phyloP scores from a whole-genome alignment of 2,113 vertebrate species.

The Zosterops pallidus region DNA sequence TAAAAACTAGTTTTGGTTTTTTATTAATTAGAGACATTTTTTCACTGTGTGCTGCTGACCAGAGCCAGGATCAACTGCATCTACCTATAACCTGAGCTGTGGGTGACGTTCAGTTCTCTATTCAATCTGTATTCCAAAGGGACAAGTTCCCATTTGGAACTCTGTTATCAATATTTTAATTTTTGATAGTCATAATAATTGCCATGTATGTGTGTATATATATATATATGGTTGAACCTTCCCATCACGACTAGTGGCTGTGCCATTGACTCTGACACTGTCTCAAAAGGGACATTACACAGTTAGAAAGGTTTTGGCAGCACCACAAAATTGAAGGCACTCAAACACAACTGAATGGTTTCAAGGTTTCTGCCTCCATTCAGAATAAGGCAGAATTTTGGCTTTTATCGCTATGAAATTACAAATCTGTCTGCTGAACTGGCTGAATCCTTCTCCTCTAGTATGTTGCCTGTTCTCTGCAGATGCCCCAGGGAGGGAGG shows the following conservation, averaged over 20 bases:
- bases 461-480: background rate
- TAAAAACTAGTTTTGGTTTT: background rate
- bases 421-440: background rate
- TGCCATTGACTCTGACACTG: conserved; percentile 16
- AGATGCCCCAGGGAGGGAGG: background rate
- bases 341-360: conserved; percentile 33
- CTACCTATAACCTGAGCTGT: background rate
- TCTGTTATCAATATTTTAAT: background rate
- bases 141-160: background rate
- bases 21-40: background rate
- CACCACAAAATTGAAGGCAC: background rate
- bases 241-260: background rate
- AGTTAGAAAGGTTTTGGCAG: conserved; percentile 18
- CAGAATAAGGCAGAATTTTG: conserved; percentile 50
- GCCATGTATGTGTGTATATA: background rate
- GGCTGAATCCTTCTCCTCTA: background rate
- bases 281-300: background rate
- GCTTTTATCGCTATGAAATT: background rate
- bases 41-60: background rate
- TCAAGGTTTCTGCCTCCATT: conserved; percentile 39
- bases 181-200: background rate
- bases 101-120: background rate
- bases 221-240: background rate
- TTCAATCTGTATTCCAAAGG: background rate
- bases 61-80: background rate